Conservation (phyloP, 2,113 vertebrate species). For the Lagenorhynchus albirostris region DNA sequence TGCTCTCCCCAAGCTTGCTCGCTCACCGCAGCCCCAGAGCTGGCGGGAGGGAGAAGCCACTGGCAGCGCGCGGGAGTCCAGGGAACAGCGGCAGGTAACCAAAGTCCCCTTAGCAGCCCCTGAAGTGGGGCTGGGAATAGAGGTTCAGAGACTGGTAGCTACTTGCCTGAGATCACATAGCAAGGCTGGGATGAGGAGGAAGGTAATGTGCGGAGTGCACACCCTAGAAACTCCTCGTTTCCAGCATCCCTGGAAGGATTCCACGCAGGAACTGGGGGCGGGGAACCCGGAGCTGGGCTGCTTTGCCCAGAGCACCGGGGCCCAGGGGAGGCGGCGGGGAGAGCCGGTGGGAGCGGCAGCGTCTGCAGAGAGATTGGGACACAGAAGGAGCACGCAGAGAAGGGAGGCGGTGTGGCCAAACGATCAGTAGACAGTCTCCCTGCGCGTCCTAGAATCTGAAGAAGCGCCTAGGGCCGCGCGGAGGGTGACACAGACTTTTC, state of each 20-base stretch:
- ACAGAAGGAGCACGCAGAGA: fast-evolving
- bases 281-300: not conserved
- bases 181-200: not conserved
- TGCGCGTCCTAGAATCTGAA: fast-evolving
- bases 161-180: not conserved
- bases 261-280: fast-evolving
- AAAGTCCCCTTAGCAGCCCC: not conserved
- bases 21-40: not conserved
- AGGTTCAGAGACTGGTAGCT: not conserved
- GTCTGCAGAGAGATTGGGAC: not conserved
- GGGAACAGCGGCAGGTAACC: slow-evolving; percentile 6
- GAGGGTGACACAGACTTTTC: not conserved
- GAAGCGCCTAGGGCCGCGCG: fast-evolving
- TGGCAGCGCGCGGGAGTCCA: not conserved
- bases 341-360: not conserved
- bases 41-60: not conserved
- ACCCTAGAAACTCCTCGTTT: not conserved
- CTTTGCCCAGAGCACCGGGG: fast-evolving
- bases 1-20: fast-evolving
- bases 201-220: not conserved
- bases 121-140: not conserved
- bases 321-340: fast-evolving
- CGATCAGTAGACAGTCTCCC: fast-evolving
- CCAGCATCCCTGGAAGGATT: not conserved
- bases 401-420: fast-evolving